Conservation (phyloP, 2,113 vertebrate genomes). For the Baryphthengus martii region DNA sequence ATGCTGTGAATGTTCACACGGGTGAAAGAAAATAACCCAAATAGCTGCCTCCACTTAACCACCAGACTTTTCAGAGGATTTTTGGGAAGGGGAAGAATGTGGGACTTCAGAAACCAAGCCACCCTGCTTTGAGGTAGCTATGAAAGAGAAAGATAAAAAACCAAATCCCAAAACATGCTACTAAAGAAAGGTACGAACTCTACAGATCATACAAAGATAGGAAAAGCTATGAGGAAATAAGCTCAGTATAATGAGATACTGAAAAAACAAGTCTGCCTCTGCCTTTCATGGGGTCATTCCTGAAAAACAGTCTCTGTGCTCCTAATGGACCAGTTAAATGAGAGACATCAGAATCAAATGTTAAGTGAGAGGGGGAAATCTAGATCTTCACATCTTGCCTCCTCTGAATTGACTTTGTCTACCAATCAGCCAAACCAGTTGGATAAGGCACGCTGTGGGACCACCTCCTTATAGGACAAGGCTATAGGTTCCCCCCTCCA, state of each 20-base stretch:
- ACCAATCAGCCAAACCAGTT: background rate
- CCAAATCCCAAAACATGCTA: background rate
- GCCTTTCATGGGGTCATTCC: background rate
- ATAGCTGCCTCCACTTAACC: background rate
- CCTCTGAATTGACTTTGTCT: background rate
- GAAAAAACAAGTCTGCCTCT: background rate
- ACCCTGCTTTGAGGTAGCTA: background rate
- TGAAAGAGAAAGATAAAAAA: background rate
- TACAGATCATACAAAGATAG: background rate
- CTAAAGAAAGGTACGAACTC: background rate
- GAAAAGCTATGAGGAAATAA: background rate
- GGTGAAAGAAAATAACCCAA: constrained; percentile 22
- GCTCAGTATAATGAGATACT: background rate
- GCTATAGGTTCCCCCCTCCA: background rate
- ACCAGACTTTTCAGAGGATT: background rate
- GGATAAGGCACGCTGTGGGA: background rate
- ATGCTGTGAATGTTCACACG: background rate
- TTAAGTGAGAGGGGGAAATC: background rate
- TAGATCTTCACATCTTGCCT: background rate
- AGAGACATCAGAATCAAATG: background rate
- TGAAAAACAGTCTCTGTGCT: background rate
- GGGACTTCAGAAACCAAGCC: background rate
- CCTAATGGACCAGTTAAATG: background rate
- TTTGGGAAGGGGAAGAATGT: background rate
- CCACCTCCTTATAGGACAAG: background rate